Percentiles rank a stretch among this genome's conserved stretches.
phyloP scores from a whole-genome alignment of 2,113 vertebrate genomes.

The Phyllostomus discolor region DNA sequence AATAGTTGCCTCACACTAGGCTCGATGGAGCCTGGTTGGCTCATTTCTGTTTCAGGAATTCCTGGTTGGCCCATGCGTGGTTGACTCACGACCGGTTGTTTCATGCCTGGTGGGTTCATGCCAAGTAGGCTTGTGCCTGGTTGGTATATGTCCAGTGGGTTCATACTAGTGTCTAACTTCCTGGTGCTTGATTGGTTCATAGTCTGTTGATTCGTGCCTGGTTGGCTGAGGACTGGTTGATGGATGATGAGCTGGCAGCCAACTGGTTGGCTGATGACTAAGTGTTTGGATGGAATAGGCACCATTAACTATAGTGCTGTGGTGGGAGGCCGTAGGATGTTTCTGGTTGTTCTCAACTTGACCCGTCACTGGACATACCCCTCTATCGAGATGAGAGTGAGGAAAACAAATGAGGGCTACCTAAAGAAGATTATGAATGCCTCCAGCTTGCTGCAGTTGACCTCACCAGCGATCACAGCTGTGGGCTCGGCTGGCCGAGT shows the following conservation, averaged over 20 bases:
- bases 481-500: not conserved
- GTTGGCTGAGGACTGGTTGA: not conserved
- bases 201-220: not conserved
- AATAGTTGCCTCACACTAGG: not conserved
- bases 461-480: not conserved
- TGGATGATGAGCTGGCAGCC: not conserved
- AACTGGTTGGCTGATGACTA: not conserved
- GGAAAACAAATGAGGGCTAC: not conserved
- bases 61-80: not conserved
- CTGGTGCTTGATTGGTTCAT: not conserved
- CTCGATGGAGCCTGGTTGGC: not conserved
- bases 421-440: not conserved
- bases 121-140: not conserved
- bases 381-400: not conserved
- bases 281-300: not conserved
- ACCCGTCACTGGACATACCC: not conserved
- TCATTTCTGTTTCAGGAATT: not conserved
- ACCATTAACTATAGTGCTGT: not conserved
- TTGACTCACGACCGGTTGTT: not conserved
- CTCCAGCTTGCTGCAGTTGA: not conserved
- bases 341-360: conserved; percentile 8
- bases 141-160: not conserved
- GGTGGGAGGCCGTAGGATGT: not conserved
- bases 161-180: not conserved
- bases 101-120: not conserved